Evolutionary conservation across 1,140 invertebrate species (phyloP), one percentile per base, ranked within the genome.

Genomic region (Drepana arcuata): DNA sequence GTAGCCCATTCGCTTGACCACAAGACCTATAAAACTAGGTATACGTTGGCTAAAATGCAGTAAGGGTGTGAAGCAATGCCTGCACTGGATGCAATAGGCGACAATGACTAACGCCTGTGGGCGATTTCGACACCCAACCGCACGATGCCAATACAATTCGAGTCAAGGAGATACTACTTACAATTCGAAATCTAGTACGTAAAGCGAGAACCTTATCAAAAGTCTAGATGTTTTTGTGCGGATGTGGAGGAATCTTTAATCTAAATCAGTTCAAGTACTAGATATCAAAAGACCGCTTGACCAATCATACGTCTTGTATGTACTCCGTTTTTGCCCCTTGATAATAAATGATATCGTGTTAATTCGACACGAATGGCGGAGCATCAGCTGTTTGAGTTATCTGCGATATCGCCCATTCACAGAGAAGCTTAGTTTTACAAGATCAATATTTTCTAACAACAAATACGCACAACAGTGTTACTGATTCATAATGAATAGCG

Each of bases 91-190:
- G 61, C 63, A 64, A 66, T 63, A 58, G 60, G 55, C 60, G 67
- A 75, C 71, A 75, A 74, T 75, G 65, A 75, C 63, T 72, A 72
- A 69, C 58, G 61, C 58, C 48, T 44, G 50, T 60, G 58, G 61
- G 56, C 58, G 58, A 62, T 62, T 75, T 75, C 74, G 62, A 66
- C 66, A 75, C 75, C 46, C 48, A 44, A 47, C 50, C 59, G 52
- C 50, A 46, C 62, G 62, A 60, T 62, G 59, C 55, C 52, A 56
- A 51, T 57, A 48, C 63, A 52, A 73, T 65, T 64, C 58, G 69
- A 73, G 71, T 74, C 71, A 75, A 79, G 71, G 74, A 69, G 65
- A 70, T 51, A 43, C 43, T 45, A 26, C 31, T 48, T 33, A 38
- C 16, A 48, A 52, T 70, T 66, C 65, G 68, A 66, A 72, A 72